A percentile compares a stretch with the other conserved stretches of the same genome.
These are phyloP conservation scores for Dasysyrphus albostriatus DNA, from an alignment of 2,888 invertebrate genomes.

Conservation along the genomic window DNA sequence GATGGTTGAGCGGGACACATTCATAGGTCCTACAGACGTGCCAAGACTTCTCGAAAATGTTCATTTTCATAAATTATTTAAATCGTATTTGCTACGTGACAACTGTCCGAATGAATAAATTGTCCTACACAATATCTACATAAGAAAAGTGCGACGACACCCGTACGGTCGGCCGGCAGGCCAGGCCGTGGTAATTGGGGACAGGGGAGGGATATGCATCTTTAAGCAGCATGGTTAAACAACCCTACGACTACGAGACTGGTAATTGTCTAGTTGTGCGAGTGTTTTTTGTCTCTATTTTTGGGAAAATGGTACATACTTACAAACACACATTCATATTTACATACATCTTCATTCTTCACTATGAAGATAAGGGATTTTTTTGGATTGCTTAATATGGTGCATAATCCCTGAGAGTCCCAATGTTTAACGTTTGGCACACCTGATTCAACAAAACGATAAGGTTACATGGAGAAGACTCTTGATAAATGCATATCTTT, in stretches of 20 bases:
- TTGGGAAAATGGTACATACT: background rate
- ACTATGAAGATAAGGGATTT: slow-evolving; percentile 43
- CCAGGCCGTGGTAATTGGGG: background rate
- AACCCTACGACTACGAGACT: slow-evolving; percentile 49
- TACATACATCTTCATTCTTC: too few relatives aligned
- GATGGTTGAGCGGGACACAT: background rate
- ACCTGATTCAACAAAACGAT: slow-evolving; percentile 68
- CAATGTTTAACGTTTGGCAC: slow-evolving; percentile 54
- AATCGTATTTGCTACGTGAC: slow-evolving; percentile 72
- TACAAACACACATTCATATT: too few relatives aligned
- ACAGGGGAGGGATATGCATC: slow-evolving; percentile 42
- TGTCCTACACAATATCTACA: slow-evolving; percentile 32
- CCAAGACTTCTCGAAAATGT: slow-evolving; percentile 55
- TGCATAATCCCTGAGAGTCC: slow-evolving; percentile 32
- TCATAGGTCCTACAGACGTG: slow-evolving; percentile 45
- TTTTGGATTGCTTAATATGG: slow-evolving; percentile 18
- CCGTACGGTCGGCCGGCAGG: background rate
- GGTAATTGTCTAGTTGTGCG: slow-evolving; percentile 42
- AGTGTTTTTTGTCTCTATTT: slow-evolving; percentile 12
- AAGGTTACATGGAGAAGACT: slow-evolving; percentile 39
- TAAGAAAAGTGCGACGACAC: background rate
- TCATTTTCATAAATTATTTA: slow-evolving; percentile 71
- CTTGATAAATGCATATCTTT: slow-evolving; percentile 15
- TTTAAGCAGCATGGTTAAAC: slow-evolving; percentile 58
- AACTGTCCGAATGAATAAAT: slow-evolving; percentile 68